These are phyloP conservation scores for Drosophila tsacasi DNA, from an alignment of 1,140 invertebrate species.

Conservation along the genomic window DNA sequence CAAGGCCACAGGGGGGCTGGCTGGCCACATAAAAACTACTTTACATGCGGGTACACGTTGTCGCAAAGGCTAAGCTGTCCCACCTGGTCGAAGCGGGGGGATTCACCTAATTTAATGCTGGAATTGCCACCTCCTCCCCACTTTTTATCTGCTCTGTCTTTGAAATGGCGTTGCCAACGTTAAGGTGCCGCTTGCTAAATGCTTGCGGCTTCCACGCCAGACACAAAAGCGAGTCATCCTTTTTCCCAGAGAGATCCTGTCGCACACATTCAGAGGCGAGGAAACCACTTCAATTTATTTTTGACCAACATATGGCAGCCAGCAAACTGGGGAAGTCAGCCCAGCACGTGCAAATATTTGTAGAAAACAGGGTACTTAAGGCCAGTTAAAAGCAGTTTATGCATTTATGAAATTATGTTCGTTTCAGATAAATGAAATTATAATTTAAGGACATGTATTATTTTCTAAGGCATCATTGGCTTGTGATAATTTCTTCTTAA, in stretches of 20 bases:
- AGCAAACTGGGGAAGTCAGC: constrained; percentile 4
- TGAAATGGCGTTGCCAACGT: constrained; percentile 73
- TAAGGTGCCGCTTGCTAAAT: constrained; percentile 76
- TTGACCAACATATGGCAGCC: constrained; percentile 77
- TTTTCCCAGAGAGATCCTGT: constrained; percentile 12
- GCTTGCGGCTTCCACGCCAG: constrained; percentile 54
- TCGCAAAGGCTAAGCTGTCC: constrained; percentile 72
- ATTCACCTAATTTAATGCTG: constrained; percentile 77
- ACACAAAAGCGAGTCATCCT: constrained; percentile 24
- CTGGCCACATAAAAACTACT: constrained; percentile 75
- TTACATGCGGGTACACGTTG: constrained; percentile 77
- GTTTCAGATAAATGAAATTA: too few relatives aligned
- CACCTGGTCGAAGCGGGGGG: constrained; percentile 56
- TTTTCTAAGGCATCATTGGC: background rate
- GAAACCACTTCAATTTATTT: constrained; percentile 80
- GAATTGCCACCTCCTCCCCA: constrained; percentile 42
- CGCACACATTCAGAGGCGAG: constrained; percentile 30
- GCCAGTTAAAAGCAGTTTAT: background rate
- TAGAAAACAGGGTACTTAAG: constrained; percentile 15
- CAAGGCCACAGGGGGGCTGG: constrained; percentile 21
- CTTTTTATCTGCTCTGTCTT: constrained; percentile 66
- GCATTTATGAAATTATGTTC: too few relatives aligned
- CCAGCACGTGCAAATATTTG: constrained; percentile 6
- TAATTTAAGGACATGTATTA: background rate
- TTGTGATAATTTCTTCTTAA: background rate